Base-by-base conservation (phyloP, 1,140 invertebrate genomes). In the Drosophila insularis region DNA sequence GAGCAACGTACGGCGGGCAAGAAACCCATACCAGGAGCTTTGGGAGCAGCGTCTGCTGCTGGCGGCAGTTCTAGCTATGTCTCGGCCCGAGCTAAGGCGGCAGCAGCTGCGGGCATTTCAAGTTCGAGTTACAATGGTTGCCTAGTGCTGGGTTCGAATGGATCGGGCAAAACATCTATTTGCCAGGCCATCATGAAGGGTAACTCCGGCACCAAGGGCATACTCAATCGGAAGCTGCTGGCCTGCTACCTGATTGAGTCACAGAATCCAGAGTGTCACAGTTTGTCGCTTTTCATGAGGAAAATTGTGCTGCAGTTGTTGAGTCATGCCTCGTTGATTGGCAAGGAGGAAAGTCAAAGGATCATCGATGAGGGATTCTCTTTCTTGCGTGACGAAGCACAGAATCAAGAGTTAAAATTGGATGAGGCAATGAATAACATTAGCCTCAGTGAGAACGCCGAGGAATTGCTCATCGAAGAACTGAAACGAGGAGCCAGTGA, bases 91-190 rank as follows among this genome's bases (percentile, higher is more conserved):
- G 82, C 86, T 19, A 91, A 91, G 54, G 90, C 90, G 14, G 80
- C 90, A 0, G 90, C 90, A 50, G 90, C 90, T n/a, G 80, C 90
- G 0, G 90, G 89, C 17, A 81, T 90, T n/a, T 81, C 81, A 13
- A 91, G 71, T 13, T 85, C 89, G 31, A 87, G 89, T 50, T 91
- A 92, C 39, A 89, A 91, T 40, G 91, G 91, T n/a, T 92, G 90
- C 60, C 65, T 92, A 21, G 81, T 92, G 2, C 56, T 92, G 5
- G 91, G 91, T 0, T 92, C 91, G 0, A 92, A 91, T 67, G 98
- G 98, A 19, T 97, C 97, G 76, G 98, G 98, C 0, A 97, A 96
- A 92, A 97, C 95, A 6, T 96, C 95, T 1, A 93, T 99, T 1
- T 98, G 97, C 50, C 89, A 92, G 68, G 89, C 90, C 17, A 92